Base-by-base conservation (phyloP, 2,113 vertebrate genomes). In the Clupea harengus region DNA sequence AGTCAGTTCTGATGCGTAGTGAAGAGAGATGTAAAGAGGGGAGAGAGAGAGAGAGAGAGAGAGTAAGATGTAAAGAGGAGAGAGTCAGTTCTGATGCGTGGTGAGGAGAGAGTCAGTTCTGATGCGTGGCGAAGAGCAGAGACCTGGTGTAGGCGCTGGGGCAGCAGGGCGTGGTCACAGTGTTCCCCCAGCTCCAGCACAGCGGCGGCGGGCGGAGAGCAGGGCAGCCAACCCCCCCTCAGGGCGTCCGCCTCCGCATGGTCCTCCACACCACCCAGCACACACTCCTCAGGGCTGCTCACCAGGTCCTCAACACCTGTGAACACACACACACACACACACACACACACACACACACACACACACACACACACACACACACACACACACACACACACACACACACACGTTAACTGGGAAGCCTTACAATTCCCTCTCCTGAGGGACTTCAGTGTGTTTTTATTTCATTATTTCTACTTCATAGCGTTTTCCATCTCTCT, bases 81-180 rank as follows among this genome's bases (percentile, higher is more conserved):
- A 83, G 10, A 72, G 64, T n/a, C n/a, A n/a, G n/a, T n/a, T n/a
- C n/a, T n/a, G n/a, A n/a, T n/a, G n/a, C n/a, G n/a, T n/a, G n/a
- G n/a, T n/a, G n/a, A n/a, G n/a, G n/a, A n/a, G 39, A 39, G 39
- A 39, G 39, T 39, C 39, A 39, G 39, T 39, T 1, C 39, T 39
- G 39, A n/a, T n/a, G n/a, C n/a, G n/a, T n/a, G n/a, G 22, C 2
- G 22, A 3, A 13, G 32, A 18, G 7, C 44, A 25, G 8, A 89
- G 90, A 95, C 95, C 94, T 95, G 93, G 88, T 95, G 95, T 72
- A 95, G 92, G 86, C 92, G 89, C 60, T 93, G 92, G 67, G 95
- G 95, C 83, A 95, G 92, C 82, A 90, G 90, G 72, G 88, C 45
- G 32, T 94, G 91, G 57, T 95, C 95, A 82, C 92, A 93, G 86